These are phyloP conservation scores for Dissostichus mawsoni DNA, from an alignment of 2,113 vertebrate genomes.

Conservation along the genomic window DNA sequence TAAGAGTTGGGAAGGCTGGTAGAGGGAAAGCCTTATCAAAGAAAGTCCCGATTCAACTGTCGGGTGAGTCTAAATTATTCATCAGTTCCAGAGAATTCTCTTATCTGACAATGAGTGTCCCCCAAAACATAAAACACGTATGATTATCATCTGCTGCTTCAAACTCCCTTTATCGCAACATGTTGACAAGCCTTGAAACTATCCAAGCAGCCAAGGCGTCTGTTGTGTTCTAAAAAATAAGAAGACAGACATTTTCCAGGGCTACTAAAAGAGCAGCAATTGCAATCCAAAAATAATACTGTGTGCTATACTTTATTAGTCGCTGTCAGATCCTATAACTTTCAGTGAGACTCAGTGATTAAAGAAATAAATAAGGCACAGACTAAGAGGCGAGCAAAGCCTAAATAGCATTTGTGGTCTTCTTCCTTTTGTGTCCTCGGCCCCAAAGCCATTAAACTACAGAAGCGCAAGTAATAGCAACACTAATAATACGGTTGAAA, in stretches of 20 bases:
- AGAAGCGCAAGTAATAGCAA: slow-evolving; percentile 49
- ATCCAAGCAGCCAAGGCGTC: not conserved
- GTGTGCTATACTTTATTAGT: slow-evolving; percentile 60
- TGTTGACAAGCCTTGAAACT: slow-evolving; percentile 28
- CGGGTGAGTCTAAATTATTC: slow-evolving; percentile 66
- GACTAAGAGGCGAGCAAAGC: slow-evolving; percentile 41
- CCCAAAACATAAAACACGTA: slow-evolving; percentile 35
- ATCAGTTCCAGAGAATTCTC: slow-evolving; percentile 42
- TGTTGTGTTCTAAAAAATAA: slow-evolving; percentile 8
- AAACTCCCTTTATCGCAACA: slow-evolving; percentile 29
- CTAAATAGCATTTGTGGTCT: slow-evolving; percentile 17
- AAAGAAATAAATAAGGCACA: not conserved
- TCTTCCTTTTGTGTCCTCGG: slow-evolving; percentile 36
- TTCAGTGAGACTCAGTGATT: slow-evolving; percentile 48
- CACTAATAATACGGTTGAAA: slow-evolving; percentile 51
- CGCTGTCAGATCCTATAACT: slow-evolving; percentile 57
- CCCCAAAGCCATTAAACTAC: slow-evolving; percentile 46
- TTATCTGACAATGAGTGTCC: slow-evolving; percentile 22
- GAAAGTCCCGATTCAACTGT: slow-evolving; percentile 46
- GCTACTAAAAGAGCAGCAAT: slow-evolving; percentile 47
- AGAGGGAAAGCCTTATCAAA: slow-evolving; percentile 49
- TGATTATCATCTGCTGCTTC: slow-evolving; percentile 17
- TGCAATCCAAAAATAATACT: slow-evolving; percentile 55
- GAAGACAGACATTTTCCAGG: slow-evolving; percentile 19
- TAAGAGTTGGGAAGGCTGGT: slow-evolving; percentile 25